phyloP scores from a whole-genome alignment of 2,888 invertebrate genomes.

The Dynastes tityus region DNA sequence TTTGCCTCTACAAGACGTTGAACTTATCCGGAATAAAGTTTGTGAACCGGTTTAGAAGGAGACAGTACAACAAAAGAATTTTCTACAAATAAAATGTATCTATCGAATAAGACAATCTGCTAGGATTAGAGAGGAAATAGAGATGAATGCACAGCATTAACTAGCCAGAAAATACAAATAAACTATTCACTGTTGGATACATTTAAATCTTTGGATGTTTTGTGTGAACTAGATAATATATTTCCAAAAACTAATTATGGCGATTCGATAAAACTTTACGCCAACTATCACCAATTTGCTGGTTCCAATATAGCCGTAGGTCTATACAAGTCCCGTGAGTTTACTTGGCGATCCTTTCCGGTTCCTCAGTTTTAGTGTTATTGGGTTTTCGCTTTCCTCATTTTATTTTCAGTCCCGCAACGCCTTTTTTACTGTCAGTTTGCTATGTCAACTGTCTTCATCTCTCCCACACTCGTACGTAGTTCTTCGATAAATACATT shows the following conservation, averaged over 20 bases:
- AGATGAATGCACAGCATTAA: too few relatives aligned
- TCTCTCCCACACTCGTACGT: neutral
- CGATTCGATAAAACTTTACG: neutral
- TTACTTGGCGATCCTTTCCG: conserved; percentile 13
- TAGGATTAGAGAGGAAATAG: too few relatives aligned
- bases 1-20: too few relatives aligned
- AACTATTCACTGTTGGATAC: too few relatives aligned
- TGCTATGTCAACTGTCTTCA: conserved; percentile 16
- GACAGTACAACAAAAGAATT: too few relatives aligned
- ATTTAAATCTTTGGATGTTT: too few relatives aligned
- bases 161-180: too few relatives aligned
- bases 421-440: conserved; percentile 3
- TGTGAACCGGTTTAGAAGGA: too few relatives aligned
- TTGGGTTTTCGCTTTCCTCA: neutral
- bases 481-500: neutral
- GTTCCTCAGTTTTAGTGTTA: conserved; percentile 27
- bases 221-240: neutral
- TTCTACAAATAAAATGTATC: too few relatives aligned
- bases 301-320: neutral
- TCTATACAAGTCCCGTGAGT: neutral
- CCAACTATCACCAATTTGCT: neutral
- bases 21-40: too few relatives aligned
- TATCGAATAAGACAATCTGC: too few relatives aligned
- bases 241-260: neutral
- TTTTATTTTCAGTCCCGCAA: conserved; percentile 5